Conservation (phyloP, 2,888 invertebrate genomes). For the Diarsia mendica region DNA sequence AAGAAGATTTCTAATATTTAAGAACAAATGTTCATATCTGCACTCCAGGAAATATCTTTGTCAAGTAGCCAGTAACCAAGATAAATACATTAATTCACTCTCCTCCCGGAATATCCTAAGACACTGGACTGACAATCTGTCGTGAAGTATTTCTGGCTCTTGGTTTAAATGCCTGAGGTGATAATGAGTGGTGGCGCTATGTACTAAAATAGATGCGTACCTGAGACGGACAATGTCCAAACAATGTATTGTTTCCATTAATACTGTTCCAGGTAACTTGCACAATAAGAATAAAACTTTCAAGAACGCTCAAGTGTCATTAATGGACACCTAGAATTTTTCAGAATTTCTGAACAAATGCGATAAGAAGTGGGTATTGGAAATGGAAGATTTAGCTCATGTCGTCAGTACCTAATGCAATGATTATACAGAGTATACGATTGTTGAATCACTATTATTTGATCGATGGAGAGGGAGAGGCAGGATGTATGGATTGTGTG, state of each 20-base stretch:
- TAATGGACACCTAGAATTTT: background rate
- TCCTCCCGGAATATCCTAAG: slow-evolving; percentile 5
- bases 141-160: too few relatives aligned
- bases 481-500: too few relatives aligned
- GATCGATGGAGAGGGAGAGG: too few relatives aligned
- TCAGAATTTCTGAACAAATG: background rate
- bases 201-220: slow-evolving; percentile 16
- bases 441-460: too few relatives aligned
- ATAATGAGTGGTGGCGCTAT: slow-evolving; percentile 12
- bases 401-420: too few relatives aligned
- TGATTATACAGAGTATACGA: too few relatives aligned
- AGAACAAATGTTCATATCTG: too few relatives aligned
- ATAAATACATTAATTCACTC: too few relatives aligned
- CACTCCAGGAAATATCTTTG: too few relatives aligned
- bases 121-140: background rate
- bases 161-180: background rate
- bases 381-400: too few relatives aligned
- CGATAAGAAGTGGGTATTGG: background rate
- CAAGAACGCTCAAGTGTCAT: background rate
- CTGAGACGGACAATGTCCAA: background rate
- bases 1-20: too few relatives aligned
- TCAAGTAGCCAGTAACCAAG: too few relatives aligned
- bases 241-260: background rate
- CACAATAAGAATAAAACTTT: background rate
- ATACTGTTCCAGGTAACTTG: background rate